A percentile compares a stretch with the other conserved stretches of the same genome.
Evolutionary conservation across 1,140 invertebrate genomes (phyloP).

Genomic region (Bombyx mori): ASM3026992v2 NC_085125.1:14834001-14834500

Average conservation of each 20-base stretch:
- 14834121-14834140: slow-evolving; percentile 57
- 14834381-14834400: slow-evolving; percentile 62
- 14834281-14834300: slow-evolving; percentile 65
- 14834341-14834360: slow-evolving; percentile 64
- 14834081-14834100: slow-evolving; percentile 39
- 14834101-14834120: slow-evolving; percentile 57
- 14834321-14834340: slow-evolving; percentile 37
- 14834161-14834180: slow-evolving; percentile 55
- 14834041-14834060: slow-evolving; percentile 60
- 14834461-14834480: slow-evolving; percentile 66
- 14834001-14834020: slow-evolving; percentile 42
- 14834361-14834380: slow-evolving; percentile 67
- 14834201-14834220: slow-evolving; percentile 55
- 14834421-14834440: slow-evolving; percentile 62
- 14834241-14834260: slow-evolving; percentile 62
- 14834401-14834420: slow-evolving; percentile 60
- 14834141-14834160: slow-evolving; percentile 73
- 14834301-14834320: slow-evolving; percentile 71
- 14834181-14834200: slow-evolving; percentile 44
- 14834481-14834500: slow-evolving; percentile 57
- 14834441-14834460: slow-evolving; percentile 70
- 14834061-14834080: slow-evolving; percentile 60
- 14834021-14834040: slow-evolving; percentile 51
- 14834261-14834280: slow-evolving; percentile 46
- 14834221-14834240: slow-evolving; percentile 72